Evolutionary conservation across 2,797 vertebrate genomes (phyloP).

Genomic region (Cyprinella venusta): DNA sequence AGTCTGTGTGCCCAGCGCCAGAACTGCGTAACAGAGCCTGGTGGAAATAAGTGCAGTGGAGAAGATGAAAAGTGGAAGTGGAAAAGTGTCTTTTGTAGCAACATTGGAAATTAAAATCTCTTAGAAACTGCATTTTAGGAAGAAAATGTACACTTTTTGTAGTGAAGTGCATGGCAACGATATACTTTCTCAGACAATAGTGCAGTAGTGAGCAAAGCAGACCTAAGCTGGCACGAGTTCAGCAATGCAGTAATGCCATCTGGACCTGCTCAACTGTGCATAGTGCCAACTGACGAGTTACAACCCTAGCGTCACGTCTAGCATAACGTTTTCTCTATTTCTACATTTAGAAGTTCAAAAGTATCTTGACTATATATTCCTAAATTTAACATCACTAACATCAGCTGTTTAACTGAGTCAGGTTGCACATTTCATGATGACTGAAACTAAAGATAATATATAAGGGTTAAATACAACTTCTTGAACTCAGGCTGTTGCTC

Average conservation of each 20-base stretch:
- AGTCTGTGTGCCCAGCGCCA: slow-evolving; percentile 75
- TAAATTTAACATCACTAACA: neutral
- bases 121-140: slow-evolving; percentile 4
- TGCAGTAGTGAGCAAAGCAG: neutral
- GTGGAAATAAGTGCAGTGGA: neutral
- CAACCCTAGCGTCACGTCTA: neutral
- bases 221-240: slow-evolving; percentile 5
- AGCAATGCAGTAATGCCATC: slow-evolving; percentile 33
- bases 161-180: neutral
- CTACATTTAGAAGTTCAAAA: neutral
- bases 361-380: neutral
- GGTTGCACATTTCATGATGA: neutral
- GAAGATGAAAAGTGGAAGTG: too few relatives aligned
- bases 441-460: neutral
- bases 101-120: neutral
- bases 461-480: neutral
- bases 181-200: neutral
- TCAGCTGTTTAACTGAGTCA: neutral
- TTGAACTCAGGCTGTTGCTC: neutral
- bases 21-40: slow-evolving; percentile 79
- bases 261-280: slow-evolving; percentile 14
- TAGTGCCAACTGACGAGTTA: neutral
- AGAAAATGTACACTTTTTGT: neutral
- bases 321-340: neutral
- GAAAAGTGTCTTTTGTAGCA: neutral